Base-by-base conservation (phyloP, 2,113 vertebrate species). In the Leuciscus idus region DNA sequence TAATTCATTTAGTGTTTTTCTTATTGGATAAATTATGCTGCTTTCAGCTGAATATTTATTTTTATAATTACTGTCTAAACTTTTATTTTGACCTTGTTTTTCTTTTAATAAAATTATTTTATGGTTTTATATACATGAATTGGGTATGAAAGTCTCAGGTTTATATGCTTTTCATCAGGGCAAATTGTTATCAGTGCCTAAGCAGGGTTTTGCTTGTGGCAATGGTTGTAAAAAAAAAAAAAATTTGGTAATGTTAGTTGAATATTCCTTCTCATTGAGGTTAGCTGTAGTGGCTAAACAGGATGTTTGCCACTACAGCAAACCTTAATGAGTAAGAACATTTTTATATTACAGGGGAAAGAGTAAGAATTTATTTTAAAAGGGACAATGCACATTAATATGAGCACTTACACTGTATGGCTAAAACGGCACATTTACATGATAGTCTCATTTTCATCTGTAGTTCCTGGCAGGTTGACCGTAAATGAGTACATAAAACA, bases 71-170 rank as follows among this genome's bases (percentile, higher is more conserved):
- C 21, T n/a, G 43, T 46, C 12, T 52, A 13, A 70, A 70, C 36
- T 36, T 64, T 64, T 64, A 21, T 74, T 43, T 64, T 19, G 23
- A 46, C 33, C 6, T 28, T 68, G 57, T 33, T 19, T 66, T 30
- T 81, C 10, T 64, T 48, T 50, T 13, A 80, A 80, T 62, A 80
- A 82, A 82, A 36, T 19, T 28, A 21, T 57, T 62, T 1, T 59
- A 0, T 39, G 15, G 33, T 79, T 81, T 81, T 66, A 46, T 46
- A 26, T 13, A 62, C 30, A 10, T 11, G 19, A 9, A 62, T 62
- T 80, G 6, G 23, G 4, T 43, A 46, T 74, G 21, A 15, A 75
- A 48, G 43, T 48, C 21, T 48, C 5, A 7, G 23, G 21, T 48
- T 26, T 26, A 4, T 23, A 74, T 46, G 39, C 10, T 43, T 43